Conservation (phyloP, 1,140 invertebrate genomes). For the Papilio aristodemus region DNA sequence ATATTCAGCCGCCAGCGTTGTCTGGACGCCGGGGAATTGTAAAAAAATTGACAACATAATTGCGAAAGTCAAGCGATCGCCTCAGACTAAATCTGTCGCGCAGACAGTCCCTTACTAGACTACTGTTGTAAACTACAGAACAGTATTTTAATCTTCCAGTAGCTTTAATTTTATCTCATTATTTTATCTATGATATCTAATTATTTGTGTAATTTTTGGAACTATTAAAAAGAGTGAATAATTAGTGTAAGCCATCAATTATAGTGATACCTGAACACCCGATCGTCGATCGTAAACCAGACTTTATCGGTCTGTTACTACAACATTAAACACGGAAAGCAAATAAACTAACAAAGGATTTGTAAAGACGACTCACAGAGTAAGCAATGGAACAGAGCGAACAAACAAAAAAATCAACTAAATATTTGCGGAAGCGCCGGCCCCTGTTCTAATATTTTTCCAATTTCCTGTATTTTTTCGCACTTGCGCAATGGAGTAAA, state of each 20-base stretch:
- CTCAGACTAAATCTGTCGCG: conserved; percentile 32
- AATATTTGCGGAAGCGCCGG: conserved; percentile 18
- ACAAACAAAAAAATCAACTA: conserved; percentile 20
- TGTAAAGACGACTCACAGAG: conserved; percentile 19
- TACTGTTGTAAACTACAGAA: neutral
- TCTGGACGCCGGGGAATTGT: conserved; percentile 36
- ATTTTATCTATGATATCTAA: no score
- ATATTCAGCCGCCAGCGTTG: conserved; percentile 37
- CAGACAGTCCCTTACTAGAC: neutral
- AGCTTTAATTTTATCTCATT: no score
- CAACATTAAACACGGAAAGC: conserved; percentile 1
- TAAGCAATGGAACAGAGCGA: conserved; percentile 10
- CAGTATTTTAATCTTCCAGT: neutral
- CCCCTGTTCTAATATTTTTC: conserved; percentile 37
- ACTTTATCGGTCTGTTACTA: neutral
- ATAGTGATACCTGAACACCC: neutral
- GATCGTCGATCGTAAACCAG: neutral
- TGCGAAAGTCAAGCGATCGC: conserved; percentile 37
- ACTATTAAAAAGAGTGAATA: neutral
- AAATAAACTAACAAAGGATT: conserved; percentile 18
- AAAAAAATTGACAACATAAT: conserved; percentile 47
- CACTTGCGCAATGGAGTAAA: conserved; percentile 43
- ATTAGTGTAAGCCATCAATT: neutral
- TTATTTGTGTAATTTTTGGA: no score
- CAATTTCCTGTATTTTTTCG: conserved; percentile 51